Evolutionary conservation across 2,888 invertebrate species (phyloP).

Genomic region (Eucera pruinosa): DNA sequence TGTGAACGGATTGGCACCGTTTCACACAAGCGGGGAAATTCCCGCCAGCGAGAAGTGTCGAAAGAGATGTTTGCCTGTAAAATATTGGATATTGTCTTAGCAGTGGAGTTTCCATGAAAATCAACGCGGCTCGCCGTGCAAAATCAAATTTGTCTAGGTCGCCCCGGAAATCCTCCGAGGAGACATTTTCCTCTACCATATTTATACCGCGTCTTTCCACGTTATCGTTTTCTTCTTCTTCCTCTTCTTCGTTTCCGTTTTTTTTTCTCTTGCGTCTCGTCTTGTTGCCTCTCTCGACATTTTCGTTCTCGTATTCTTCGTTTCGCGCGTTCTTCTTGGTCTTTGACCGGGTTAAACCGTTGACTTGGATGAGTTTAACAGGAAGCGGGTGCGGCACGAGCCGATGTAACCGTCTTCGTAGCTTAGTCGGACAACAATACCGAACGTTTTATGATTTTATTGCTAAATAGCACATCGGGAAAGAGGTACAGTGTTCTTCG

Average conservation of each 20-base stretch:
- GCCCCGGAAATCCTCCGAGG: constrained; percentile 65
- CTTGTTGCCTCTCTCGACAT: no score
- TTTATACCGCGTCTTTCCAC: constrained; percentile 8
- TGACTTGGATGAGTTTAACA: constrained; percentile 16
- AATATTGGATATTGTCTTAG: constrained; percentile 78
- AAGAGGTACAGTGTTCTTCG: not conserved
- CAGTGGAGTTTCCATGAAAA: constrained; percentile 60
- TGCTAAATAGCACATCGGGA: constrained; percentile 7
- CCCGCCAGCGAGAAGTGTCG: constrained; percentile 39
- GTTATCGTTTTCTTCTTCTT: no score
- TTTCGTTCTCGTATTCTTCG: not conserved
- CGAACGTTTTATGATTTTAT: constrained; percentile 53
- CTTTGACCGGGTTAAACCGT: not conserved
- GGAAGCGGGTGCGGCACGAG: constrained; percentile 59
- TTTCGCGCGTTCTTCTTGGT: not conserved
- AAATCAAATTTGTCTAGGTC: constrained; percentile 72
- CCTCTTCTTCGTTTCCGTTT: not conserved
- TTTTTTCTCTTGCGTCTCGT: not conserved
- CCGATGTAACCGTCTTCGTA: constrained; percentile 17
- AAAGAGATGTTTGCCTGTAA: constrained; percentile 70
- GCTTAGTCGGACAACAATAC: constrained; percentile 8
- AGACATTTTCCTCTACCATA: constrained; percentile 53
- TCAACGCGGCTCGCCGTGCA: constrained; percentile 52
- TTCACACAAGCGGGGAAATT: constrained; percentile 48
- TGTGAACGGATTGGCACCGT: constrained; percentile 54